These are phyloP conservation scores for Phrynocephalus guinanensis DNA, from an alignment of 2,797 vertebrate genomes.

Conservation along the genomic window DNA sequence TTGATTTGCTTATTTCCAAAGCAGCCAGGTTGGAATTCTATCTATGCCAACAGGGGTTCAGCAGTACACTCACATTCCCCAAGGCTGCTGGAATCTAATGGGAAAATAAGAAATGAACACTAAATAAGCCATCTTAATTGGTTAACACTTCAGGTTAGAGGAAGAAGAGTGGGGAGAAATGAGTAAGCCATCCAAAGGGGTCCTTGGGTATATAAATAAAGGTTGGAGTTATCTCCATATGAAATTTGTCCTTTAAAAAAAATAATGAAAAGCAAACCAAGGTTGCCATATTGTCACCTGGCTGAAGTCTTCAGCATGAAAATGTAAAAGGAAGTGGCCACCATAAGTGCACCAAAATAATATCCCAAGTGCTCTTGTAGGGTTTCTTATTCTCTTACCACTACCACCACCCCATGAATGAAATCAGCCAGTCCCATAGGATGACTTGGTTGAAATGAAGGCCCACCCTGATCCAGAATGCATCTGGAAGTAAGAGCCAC, in stretches of 20 bases:
- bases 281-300: conserved; percentile 19
- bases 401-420: not conserved
- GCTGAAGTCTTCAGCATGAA: conserved; percentile 32
- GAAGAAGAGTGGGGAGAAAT: not conserved
- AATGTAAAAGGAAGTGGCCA: conserved; percentile 27
- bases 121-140: not conserved
- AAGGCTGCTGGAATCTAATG: conserved; percentile 38
- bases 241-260: not conserved
- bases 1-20: conserved; percentile 34
- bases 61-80: conserved; percentile 22
- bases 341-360: conserved; percentile 35
- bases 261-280: not conserved
- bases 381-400: conserved; percentile 28
- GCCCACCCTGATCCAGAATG: conserved; percentile 3
- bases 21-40: conserved; percentile 3
- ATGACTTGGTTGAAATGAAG: conserved; percentile 9
- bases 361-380: conserved; percentile 40
- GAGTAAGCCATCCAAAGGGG: not conserved
- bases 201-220: conserved; percentile 8
- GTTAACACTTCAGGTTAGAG: not conserved
- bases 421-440: not conserved
- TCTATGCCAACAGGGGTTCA: conserved; percentile 14
- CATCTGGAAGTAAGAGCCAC: not conserved
- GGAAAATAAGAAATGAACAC: conserved; percentile 29
- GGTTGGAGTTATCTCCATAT: not conserved